Evolutionary conservation across 1,140 invertebrate genomes (phyloP), one percentile per base, ranked within the genome.

Genomic region (Platorchestia sp.): DNA sequence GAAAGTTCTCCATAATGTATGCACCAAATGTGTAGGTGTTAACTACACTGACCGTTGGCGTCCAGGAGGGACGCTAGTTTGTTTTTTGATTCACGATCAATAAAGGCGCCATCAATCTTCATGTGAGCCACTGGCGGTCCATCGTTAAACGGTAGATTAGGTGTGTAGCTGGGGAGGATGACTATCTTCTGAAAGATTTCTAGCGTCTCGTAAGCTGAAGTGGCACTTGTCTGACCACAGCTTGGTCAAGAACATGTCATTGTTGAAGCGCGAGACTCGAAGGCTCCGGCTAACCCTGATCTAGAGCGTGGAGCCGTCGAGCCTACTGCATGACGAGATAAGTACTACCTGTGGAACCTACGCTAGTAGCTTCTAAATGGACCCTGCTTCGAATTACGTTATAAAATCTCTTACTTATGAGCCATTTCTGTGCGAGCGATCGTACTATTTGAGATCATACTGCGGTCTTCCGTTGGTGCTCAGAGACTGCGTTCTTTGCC

Each of bases 391-490:
- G 59, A 75, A 75, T 75, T 75, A 75, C 59, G 59, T 75, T 75
- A 75, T 75, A 75, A 75, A 75, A 75, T 75, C 59, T 75, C 10
- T 75, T 75, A 75, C 59, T 75, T 75, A 75, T 75, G 59, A 75
- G 27, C 59, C 59, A 36, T 75, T 75, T 75, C 27, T 75, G 59
- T 75, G 59, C 59, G 10, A 75, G 59, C 59, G 59, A 75, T 75
- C 59, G 59, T 75, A 75, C 59, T 36, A 75, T 75, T 75, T 75
- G 59, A 75, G 59, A 75, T 75, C 59, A 75, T 75, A 10, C 59
- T 75, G 59, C 59, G 59, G 59, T 75, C 59, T 75, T 75, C 59
- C 59, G 59, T 75, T 75, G 59, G 59, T 75, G 59, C 59, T 75
- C 59, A 75, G 59, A 75, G 27, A 75, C 59, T 75, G 59, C 59